Evolutionary conservation across 2,797 vertebrate genomes (phyloP).

Genomic region (Agapornis canus): DNA sequence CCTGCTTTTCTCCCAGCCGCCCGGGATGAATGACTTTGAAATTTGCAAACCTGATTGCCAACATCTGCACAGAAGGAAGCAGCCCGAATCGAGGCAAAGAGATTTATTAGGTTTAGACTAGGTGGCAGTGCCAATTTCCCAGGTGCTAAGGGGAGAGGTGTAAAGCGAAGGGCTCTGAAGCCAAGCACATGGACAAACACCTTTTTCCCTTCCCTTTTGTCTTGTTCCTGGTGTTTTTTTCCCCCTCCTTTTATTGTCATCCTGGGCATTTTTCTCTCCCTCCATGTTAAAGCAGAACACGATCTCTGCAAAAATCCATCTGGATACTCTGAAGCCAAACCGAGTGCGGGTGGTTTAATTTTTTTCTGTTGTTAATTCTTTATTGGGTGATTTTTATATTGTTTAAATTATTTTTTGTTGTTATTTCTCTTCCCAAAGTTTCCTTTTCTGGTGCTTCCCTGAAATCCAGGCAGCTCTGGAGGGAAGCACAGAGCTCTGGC

Average conservation of each 20-base stretch:
- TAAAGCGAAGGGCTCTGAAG: conserved; percentile 41
- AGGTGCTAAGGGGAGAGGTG: conserved; percentile 66
- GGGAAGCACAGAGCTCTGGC: background rate
- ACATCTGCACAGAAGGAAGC: conserved; percentile 67
- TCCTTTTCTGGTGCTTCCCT: background rate
- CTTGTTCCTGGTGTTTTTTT: background rate
- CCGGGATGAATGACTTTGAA: conserved; percentile 66
- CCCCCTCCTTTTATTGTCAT: fast-evolving
- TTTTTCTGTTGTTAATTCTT: background rate
- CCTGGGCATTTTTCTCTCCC: background rate
- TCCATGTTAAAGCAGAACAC: background rate
- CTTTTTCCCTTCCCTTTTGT: conserved; percentile 29
- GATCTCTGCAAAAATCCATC: background rate
- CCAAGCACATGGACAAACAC: conserved; percentile 65
- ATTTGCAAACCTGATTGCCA: conserved; percentile 71
- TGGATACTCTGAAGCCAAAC: background rate
- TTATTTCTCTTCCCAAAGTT: background rate
- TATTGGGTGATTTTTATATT: fast-evolving
- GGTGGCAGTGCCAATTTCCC: conserved; percentile 72
- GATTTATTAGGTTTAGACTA: conserved; percentile 69
- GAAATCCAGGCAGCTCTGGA: background rate
- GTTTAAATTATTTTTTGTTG: fast-evolving
- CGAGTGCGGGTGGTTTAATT: fast-evolving
- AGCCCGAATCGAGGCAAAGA: conserved; percentile 39
- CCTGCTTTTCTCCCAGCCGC: conserved; percentile 55